Evolutionary conservation across 2,888 invertebrate genomes (phyloP).

Genomic region (Nomada hirtipes): DNA sequence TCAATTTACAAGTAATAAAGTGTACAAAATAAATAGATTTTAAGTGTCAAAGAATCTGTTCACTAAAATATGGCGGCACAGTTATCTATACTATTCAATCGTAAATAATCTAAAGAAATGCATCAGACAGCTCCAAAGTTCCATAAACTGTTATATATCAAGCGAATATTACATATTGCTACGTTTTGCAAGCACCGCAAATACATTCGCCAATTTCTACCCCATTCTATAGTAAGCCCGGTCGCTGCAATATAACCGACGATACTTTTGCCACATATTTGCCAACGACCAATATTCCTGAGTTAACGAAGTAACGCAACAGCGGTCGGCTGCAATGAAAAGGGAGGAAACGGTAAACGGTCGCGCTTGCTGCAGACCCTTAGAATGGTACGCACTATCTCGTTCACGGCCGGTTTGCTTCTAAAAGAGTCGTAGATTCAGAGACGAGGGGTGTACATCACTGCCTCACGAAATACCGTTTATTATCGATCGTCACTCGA

Average conservation of each 20-base stretch:
- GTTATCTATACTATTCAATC: no score
- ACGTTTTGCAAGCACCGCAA: background rate
- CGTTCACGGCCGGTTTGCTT: slow-evolving; percentile 80
- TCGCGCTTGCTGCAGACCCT: slow-evolving; percentile 65
- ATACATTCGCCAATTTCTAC: slow-evolving; percentile 22
- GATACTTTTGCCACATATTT: slow-evolving; percentile 55
- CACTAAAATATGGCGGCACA: no score
- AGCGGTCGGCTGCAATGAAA: slow-evolving; percentile 42
- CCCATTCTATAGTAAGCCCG: background rate
- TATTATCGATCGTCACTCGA: slow-evolving; percentile 77
- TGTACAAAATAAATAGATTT: no score
- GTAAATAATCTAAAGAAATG: no score
- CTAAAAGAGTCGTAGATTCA: slow-evolving; percentile 78
- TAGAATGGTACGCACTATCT: slow-evolving; percentile 75
- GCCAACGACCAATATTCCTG: slow-evolving; percentile 59
- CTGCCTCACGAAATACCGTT: slow-evolving; percentile 73
- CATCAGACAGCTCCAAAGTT: background rate
- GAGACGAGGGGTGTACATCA: slow-evolving; percentile 61
- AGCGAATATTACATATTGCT: background rate
- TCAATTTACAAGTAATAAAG: no score
- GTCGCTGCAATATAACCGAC: slow-evolving; percentile 45
- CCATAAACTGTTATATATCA: background rate
- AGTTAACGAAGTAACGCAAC: slow-evolving; percentile 58
- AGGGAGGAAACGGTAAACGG: slow-evolving; percentile 62
- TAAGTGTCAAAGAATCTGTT: no score